Percentiles rank a stretch among this genome's conserved stretches.
These are phyloP conservation scores for Erythrolamprus reginae DNA, from an alignment of 2,113 vertebrate genomes.

Conservation along the genomic window DNA sequence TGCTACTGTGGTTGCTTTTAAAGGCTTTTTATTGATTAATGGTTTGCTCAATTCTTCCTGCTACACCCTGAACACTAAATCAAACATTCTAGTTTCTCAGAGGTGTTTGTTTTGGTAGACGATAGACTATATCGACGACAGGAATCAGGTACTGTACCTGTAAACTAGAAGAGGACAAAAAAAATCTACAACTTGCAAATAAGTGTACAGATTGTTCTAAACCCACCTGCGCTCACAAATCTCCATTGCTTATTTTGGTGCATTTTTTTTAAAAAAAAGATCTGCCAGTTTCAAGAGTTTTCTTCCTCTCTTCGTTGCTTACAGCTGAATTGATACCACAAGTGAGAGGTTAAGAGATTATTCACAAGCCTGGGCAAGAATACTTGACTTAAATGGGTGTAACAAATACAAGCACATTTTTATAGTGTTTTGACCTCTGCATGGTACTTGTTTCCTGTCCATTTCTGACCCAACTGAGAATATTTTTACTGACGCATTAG, in stretches of 20 bases:
- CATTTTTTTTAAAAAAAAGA: neutral
- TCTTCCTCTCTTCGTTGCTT: neutral
- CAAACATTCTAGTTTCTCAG: constrained; percentile 2
- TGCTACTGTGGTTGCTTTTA: constrained; percentile 4
- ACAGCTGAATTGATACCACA: neutral
- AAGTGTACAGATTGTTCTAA: neutral
- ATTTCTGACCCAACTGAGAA: neutral
- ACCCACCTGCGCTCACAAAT: neutral
- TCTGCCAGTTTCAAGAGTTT: neutral
- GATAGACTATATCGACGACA: neutral
- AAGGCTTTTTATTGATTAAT: constrained; percentile 20
- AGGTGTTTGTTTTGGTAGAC: neutral
- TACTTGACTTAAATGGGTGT: neutral
- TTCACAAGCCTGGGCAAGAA: neutral
- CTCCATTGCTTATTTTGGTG: neutral
- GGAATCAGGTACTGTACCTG: neutral
- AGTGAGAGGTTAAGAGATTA: neutral
- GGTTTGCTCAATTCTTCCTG: constrained; percentile 2
- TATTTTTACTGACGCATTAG: neutral
- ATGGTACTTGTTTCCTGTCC: neutral
- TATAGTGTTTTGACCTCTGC: neutral
- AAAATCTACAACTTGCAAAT: neutral
- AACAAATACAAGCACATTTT: neutral
- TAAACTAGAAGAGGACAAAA: neutral
- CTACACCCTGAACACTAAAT: neutral